Percentiles rank a stretch among this genome's conserved stretches.
Conservation (phyloP, 2,888 invertebrate species). For the Heliconius charithonia region DNA sequence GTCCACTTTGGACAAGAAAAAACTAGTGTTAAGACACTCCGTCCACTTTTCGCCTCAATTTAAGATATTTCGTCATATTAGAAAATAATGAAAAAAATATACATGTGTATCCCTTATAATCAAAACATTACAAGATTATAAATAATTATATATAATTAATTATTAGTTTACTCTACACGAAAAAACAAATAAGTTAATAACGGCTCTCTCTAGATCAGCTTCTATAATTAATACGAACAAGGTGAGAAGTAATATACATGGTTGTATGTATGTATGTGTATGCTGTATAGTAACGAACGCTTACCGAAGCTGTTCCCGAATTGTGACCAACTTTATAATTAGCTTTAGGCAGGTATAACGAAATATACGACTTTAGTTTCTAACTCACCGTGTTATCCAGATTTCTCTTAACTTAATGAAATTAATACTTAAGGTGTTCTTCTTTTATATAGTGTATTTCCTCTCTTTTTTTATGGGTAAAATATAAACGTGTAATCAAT, state of each 20-base stretch:
- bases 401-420: not conserved
- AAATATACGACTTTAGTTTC: slow-evolving; percentile 10
- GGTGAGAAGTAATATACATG: not conserved
- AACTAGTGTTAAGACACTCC: too few species aligned
- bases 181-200: not conserved
- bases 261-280: not conserved
- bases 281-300: slow-evolving; percentile 10
- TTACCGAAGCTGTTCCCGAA: slow-evolving; percentile 14
- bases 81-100: too few species aligned
- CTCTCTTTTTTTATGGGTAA: too few species aligned
- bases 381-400: not conserved
- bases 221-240: not conserved
- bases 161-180: not conserved
- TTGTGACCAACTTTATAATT: slow-evolving; percentile 38
- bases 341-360: slow-evolving; percentile 20
- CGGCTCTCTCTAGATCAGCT: not conserved
- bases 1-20: too few species aligned
- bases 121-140: too few species aligned
- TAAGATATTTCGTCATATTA: too few species aligned
- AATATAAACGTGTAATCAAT: not conserved
- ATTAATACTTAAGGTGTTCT: not conserved
- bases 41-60: too few species aligned
- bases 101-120: too few species aligned
- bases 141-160: too few species aligned
- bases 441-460: not conserved